Evolutionary conservation across 2,113 vertebrate species (phyloP).

Genomic region (Nothobranchius furzeri): DNA sequence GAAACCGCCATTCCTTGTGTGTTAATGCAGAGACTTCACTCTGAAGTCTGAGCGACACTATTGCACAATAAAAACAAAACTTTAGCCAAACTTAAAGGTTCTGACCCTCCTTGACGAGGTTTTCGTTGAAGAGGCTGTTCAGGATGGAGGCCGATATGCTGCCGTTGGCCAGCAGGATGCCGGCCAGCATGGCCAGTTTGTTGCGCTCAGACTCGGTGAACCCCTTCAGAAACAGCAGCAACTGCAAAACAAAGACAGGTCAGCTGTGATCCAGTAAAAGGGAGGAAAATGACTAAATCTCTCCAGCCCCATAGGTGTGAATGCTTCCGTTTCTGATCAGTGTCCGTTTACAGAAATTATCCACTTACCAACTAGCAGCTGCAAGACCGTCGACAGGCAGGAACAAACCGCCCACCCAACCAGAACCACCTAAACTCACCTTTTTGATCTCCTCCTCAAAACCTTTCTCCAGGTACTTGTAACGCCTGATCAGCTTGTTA

Average conservation of each 20-base stretch:
- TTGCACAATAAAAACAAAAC: too few relatives aligned
- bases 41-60: too few relatives aligned
- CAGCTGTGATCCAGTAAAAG: neutral
- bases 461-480: constrained; percentile 99
- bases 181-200: constrained; percentile 97
- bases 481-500: constrained; percentile 99
- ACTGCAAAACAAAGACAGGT: constrained; percentile 68
- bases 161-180: constrained; percentile 96
- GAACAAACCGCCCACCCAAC: neutral
- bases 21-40: too few relatives aligned
- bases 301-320: too few relatives aligned
- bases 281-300: too few relatives aligned
- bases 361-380: neutral
- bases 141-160: constrained; percentile 96
- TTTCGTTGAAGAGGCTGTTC: constrained; percentile 97
- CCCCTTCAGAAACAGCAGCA: constrained; percentile 98
- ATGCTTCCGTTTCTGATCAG: neutral
- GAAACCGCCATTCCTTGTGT: too few relatives aligned
- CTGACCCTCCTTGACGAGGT: constrained; percentile 97
- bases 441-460: constrained; percentile 99
- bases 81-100: too few relatives aligned
- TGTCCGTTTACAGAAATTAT: neutral
- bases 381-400: neutral
- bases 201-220: constrained; percentile 99
- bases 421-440: constrained; percentile 73